Evolutionary conservation across 2,888 invertebrate genomes (phyloP), one percentile per base, ranked within the genome.

Genomic region (Latrodectus elegans): DNA sequence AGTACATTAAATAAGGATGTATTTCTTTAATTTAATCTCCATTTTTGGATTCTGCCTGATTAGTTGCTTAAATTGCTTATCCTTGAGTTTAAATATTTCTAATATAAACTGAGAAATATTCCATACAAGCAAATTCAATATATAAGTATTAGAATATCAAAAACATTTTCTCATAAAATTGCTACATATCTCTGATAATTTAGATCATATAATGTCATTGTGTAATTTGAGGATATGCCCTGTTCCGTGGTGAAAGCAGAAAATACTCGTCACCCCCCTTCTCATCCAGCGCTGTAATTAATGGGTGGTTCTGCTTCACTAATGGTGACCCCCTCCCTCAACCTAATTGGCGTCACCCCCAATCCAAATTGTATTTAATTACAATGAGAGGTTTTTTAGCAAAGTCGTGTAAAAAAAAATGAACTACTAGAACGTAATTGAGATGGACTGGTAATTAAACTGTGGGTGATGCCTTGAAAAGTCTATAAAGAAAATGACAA

Each of bases 271-370:
- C 70, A 53, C 76, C 73, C 72, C 79, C 84, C 65, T 60, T 70
- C 51, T 71, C 74, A 52, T 73, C 84, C 65, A 73, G 72, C 78
- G 78, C 83, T 78, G 81, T 88, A 88, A 88, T 88, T 83, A 88
- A 88, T 88, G 87, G 82, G 87, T 88, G 87, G 87, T 88, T 88
- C 87, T 88, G 87, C 78, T 88, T 88, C 87, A 70, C 87, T 88
- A 88, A 88, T 88, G 74, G 83, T 73, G 67, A 87, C 71, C 81
- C 86, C 86, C 64, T 65, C 78, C 77, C 68, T 73, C 82, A 49
- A 64, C 68, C 78, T 88, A 88, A 88, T 88, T 88, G 87, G 87
- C 87, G 77, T 88, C 83, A 88, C 87, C 87, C 85, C 87, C 77
- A 60, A 70, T 78, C 83, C 55, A 88, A 88, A 88, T 88, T 88